Base-by-base conservation (phyloP, 2,888 invertebrate genomes). In the Amphipyra tragopoginis region DNA sequence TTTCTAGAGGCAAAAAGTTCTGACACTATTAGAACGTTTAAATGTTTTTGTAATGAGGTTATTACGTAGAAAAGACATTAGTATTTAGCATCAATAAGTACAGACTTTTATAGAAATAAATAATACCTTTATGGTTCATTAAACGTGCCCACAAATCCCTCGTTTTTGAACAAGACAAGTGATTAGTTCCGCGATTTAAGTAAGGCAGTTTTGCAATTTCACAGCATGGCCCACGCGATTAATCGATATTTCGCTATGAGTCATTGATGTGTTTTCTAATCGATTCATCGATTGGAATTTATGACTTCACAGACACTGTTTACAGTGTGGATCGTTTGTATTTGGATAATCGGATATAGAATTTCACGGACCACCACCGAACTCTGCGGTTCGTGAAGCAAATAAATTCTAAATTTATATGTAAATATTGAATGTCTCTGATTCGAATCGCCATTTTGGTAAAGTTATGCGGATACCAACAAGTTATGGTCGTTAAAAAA, bases 121-220 rank as follows among this genome's bases (percentile, higher is more conserved):
- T 64, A 78, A 82, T 82, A 70, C 65, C 66, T 83, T 82, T 80
- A 85, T 73, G 84, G 82, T 77, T 67, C 69, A 86, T 85, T 82
- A 81, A 60, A 56, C 67, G 58, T 13, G 42, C 56, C 40, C 45
- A 65, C 75, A 82, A 84, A 86, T 83, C 83, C 77, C 71, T 73
- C 77, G 77, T 79, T 82, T 81, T 68, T 80, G 74, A 75, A 69
- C 43, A 73, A 63, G 65, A 65, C 83, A 84, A 86, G 84, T 82
- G 85, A 90, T 91, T 88, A 81, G 91, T 91, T 89, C 83, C 89
- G 88, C 85, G 80, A 77, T 81, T 87, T 80, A 83, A 81, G 75
- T 82, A 69, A 72, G 59, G 69, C 77, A 72, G 81, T 86, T 82
- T 87, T 78, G 82, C 83, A 83, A 91, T 88, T 89, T 88, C 86